Percentiles rank a stretch among this genome's conserved stretches.
These are phyloP conservation scores for Anhinga rufa DNA, from an alignment of 2,113 vertebrate genomes.

Conservation along the genomic window DNA sequence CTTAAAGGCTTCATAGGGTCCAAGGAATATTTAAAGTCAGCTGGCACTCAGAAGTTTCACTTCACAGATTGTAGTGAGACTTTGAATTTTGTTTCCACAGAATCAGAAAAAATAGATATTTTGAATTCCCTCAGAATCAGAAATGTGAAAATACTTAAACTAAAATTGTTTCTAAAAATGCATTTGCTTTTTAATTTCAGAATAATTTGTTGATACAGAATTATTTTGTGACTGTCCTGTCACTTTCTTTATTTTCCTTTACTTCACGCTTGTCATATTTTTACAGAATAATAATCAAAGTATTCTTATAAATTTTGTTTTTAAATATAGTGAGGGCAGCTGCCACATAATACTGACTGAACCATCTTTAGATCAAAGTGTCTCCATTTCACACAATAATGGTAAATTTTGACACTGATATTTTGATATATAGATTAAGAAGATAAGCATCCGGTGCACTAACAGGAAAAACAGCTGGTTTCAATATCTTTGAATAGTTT, in stretches of 20 bases:
- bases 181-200: not conserved
- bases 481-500: not conserved
- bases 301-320: not conserved
- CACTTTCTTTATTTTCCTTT: not conserved
- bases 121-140: not conserved
- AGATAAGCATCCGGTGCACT: not conserved
- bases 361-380: not conserved
- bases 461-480: not conserved
- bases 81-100: not conserved
- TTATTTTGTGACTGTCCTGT: not conserved
- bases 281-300: not conserved
- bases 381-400: not conserved
- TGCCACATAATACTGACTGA: not conserved
- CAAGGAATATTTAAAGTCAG: not conserved
- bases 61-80: not conserved
- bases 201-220: not conserved
- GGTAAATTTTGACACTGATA: not conserved
- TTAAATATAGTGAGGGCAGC: not conserved
- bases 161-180: not conserved
- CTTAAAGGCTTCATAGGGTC: not conserved
- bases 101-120: not conserved
- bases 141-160: not conserved
- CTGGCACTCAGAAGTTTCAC: not conserved
- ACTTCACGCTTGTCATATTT: not conserved
- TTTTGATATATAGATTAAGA: constrained; percentile 2